Percentiles rank a stretch among this genome's conserved stretches.
Evolutionary conservation across 2,113 vertebrate genomes (phyloP).

Genomic region (Galemys pyrenaicus): DNA sequence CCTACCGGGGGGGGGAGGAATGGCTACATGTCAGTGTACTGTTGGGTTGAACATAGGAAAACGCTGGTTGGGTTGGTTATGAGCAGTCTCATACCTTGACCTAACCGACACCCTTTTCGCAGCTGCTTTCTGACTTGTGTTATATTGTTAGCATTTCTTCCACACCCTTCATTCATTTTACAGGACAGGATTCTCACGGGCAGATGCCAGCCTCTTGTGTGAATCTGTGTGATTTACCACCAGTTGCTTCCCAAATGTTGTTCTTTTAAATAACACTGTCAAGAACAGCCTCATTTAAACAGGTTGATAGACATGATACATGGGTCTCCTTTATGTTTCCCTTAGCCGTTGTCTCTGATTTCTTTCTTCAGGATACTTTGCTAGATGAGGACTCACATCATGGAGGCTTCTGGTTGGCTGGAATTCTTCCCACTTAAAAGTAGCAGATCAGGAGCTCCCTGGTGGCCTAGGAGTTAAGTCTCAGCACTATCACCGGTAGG

Average conservation of each 20-base stretch:
- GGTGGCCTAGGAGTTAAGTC: too few species aligned
- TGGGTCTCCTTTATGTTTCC: too few species aligned
- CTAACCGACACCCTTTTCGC: not conserved
- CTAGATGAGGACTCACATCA: not conserved
- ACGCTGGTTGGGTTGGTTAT: too few species aligned
- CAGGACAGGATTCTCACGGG: not conserved
- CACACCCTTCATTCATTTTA: not conserved
- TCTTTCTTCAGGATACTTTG: not conserved
- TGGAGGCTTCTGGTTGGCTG: not conserved
- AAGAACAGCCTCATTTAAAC: not conserved
- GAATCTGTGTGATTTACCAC: not conserved
- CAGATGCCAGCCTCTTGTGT: not conserved
- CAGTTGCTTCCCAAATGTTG: not conserved
- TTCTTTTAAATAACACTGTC: not conserved
- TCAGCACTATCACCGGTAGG: too few species aligned
- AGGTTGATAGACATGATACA: rapidly evolving
- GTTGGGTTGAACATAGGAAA: not conserved
- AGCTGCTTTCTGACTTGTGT: not conserved
- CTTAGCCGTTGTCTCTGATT: not conserved
- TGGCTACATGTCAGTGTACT: not conserved
- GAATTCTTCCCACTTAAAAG: not conserved
- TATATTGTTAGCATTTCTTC: not conserved
- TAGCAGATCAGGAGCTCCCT: not conserved
- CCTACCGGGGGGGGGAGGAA: not conserved
- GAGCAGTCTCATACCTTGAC: not conserved